phyloP scores from a whole-genome alignment of 2,113 vertebrate species.

The Chiloscyllium plagiosum region DNA sequence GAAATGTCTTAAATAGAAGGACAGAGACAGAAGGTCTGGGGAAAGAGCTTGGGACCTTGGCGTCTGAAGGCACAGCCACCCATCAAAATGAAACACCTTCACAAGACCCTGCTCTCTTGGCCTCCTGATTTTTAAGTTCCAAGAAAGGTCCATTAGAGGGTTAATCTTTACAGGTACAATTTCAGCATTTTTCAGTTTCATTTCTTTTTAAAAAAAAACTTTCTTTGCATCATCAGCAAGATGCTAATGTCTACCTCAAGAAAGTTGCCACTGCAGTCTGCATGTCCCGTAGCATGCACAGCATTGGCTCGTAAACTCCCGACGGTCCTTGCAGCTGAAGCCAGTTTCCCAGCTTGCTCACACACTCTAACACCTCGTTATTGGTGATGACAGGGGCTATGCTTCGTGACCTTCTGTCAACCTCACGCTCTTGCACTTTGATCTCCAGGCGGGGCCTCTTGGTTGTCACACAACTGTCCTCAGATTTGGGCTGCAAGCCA shows the following conservation, averaged over 20 bases:
- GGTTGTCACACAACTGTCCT: background rate
- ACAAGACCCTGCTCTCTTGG: background rate
- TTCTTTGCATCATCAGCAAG: background rate
- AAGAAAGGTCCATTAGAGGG: background rate
- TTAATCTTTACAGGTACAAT: background rate
- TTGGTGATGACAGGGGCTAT: background rate
- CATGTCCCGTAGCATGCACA: background rate
- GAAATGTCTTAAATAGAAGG: background rate
- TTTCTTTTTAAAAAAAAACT: background rate
- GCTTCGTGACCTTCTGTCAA: background rate
- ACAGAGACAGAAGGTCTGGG: background rate
- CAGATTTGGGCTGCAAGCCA: background rate
- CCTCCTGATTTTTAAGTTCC: background rate
- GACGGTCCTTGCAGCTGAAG: background rate
- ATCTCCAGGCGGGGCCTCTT: background rate
- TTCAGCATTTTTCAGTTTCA: background rate
- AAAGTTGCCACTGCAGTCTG: background rate
- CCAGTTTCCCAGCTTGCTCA: conserved; percentile 27
- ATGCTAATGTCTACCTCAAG: background rate
- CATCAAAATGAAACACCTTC: background rate
- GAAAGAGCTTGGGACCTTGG: background rate
- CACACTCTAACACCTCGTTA: background rate
- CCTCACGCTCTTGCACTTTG: background rate
- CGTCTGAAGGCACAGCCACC: background rate
- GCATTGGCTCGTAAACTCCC: background rate